Evolutionary conservation across 2,113 vertebrate genomes (phyloP), one percentile per base, ranked within the genome.

Genomic region (Nicator chloris): DNA sequence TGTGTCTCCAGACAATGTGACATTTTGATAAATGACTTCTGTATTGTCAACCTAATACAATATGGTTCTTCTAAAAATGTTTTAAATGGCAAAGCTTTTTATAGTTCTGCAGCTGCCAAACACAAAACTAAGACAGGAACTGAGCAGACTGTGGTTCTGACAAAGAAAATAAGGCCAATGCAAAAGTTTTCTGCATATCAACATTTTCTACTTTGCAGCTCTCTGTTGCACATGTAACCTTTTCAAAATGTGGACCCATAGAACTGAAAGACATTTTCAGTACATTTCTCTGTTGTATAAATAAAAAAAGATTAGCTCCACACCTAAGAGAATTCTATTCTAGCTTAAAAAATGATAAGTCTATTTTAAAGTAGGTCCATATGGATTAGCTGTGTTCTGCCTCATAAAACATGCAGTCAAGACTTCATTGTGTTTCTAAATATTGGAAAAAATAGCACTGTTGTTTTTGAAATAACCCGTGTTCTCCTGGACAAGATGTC

Each of bases 1-100:
- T 45, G 11, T 87, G 68, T 94, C 75, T 31, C 54, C 76, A 92
- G 42, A 93, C 82, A 90, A n/a, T 26, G 3, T 66, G 88, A 42
- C 79, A 50, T 61, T 94, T 93, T 95, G 93, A 94, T 85, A 87
- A 87, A 95, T 88, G 47, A 39, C 75, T 79, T 82, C 8, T 6
- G 24, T 82, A 72, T 88, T 87, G 70, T 94, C 66, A 85, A 63
- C 63, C 54, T 65, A 91, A 82, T 91, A 65, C 65, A 87, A 28
- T 71, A 68, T 89, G 20, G 1, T 84, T 68, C 63, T 81, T 64
- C 53, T 71, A 30, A 92, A 89, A 92, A 71, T 95, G 42, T 86
- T 95, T 85, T 56, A 70, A 73, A 94, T 85, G 85, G 79, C 82
- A 83, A 51, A 59, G 63, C 47, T 92, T 92, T 95, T 91, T 90